A percentile compares a stretch with the other conserved stretches of the same genome.
phyloP scores from a whole-genome alignment of 2,113 vertebrate genomes.

The Syrrhaptes paradoxus region DNA sequence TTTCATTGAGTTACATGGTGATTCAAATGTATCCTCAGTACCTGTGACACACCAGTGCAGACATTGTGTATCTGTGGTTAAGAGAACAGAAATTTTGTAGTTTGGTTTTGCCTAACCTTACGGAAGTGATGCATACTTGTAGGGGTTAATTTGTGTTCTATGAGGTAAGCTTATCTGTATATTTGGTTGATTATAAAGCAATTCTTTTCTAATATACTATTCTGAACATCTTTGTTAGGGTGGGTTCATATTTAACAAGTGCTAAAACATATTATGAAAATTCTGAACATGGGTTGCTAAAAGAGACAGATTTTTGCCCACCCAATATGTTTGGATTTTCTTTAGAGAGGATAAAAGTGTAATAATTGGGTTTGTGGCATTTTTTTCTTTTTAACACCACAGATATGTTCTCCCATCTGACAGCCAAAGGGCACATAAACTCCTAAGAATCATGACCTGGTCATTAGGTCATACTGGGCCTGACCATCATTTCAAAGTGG shows the following conservation, averaged over 20 bases:
- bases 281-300: background rate
- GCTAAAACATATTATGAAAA: background rate
- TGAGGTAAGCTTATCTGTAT: background rate
- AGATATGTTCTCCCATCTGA: background rate
- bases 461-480: fast-evolving
- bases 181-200: background rate
- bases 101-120: background rate
- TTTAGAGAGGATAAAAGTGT: background rate
- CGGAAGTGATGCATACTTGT: background rate
- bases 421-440: background rate
- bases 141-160: background rate
- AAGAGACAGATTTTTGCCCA: background rate
- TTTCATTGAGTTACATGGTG: background rate
- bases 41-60: background rate
- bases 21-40: background rate
- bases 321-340: background rate
- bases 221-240: background rate
- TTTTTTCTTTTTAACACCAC: background rate
- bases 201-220: background rate
- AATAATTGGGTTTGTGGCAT: background rate
- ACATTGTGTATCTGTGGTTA: background rate
- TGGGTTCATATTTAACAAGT: background rate
- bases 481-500: background rate
- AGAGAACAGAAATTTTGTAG: background rate
- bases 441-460: background rate